Evolutionary conservation across 2,888 invertebrate species (phyloP).

Genomic region (Cerceris rybyensis): DNA sequence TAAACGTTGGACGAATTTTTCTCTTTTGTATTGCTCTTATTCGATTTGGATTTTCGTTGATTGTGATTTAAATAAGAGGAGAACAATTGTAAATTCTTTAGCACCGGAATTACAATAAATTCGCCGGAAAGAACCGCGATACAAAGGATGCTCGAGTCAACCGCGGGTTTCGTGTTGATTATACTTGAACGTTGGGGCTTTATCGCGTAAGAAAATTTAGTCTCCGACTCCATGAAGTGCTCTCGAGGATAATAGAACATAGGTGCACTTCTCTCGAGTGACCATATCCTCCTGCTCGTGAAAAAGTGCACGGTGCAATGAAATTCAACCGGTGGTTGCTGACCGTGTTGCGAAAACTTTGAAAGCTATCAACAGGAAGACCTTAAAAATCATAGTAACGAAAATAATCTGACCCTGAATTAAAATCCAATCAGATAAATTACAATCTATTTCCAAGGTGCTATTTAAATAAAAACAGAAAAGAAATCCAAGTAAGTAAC

Average conservation of each 20-base stretch:
- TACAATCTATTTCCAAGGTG: no score
- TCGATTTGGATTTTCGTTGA: no score
- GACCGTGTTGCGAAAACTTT: slow-evolving; percentile 19
- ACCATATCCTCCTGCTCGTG: slow-evolving; percentile 9
- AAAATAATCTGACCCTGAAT: no score
- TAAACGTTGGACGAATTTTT: no score
- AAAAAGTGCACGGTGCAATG: slow-evolving; percentile 28
- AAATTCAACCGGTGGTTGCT: slow-evolving; percentile 62
- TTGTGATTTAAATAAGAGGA: no score
- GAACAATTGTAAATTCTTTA: no score
- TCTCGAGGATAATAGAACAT: slow-evolving; percentile 21
- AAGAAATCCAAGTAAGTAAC: not conserved
- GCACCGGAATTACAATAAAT: no score
- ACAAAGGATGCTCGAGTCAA: not conserved
- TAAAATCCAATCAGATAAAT: no score
- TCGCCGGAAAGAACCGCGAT: no score
- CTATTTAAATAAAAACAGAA: not conserved
- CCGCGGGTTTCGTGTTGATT: not conserved
- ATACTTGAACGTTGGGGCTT: slow-evolving; percentile 7
- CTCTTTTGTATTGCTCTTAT: no score
- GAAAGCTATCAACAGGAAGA: not conserved
- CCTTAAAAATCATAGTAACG: no score
- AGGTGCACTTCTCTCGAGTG: slow-evolving; percentile 41
- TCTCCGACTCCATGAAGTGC: slow-evolving; percentile 2
- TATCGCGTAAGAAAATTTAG: slow-evolving; percentile 26